Conservation (phyloP, 2,797 vertebrate genomes). For the Karalla daura region DNA sequence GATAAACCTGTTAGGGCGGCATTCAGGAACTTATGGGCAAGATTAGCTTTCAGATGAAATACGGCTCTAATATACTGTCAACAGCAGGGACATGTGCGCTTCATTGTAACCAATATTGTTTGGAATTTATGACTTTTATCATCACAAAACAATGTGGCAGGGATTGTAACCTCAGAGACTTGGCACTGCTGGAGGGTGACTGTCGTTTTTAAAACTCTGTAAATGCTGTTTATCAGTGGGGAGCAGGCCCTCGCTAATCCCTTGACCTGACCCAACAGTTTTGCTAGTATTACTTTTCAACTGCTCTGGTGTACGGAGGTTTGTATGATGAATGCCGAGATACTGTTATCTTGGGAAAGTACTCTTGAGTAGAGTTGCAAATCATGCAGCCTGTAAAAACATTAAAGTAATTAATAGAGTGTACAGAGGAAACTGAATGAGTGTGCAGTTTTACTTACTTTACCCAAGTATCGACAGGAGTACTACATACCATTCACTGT, state of each 20-base stretch:
- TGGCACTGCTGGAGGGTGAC: slow-evolving; percentile 15
- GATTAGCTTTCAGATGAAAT: slow-evolving; percentile 43
- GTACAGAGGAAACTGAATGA: no score
- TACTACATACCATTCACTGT: no score
- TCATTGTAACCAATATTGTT: slow-evolving; percentile 39
- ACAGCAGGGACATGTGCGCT: not conserved
- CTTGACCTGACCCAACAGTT: slow-evolving; percentile 33
- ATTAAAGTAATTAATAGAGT: no score
- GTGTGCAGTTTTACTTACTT: no score
- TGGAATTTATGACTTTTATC: slow-evolving; percentile 35
- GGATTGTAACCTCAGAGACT: slow-evolving; percentile 24
- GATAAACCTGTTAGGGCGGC: slow-evolving; percentile 37
- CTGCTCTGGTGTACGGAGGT: not conserved
- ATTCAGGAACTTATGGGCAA: slow-evolving; percentile 25
- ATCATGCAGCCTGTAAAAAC: no score
- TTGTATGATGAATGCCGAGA: not conserved
- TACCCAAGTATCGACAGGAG: no score
- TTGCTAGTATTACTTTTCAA: slow-evolving; percentile 24
- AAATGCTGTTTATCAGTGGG: slow-evolving; percentile 30
- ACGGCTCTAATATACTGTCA: slow-evolving; percentile 10
- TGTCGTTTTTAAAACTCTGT: slow-evolving; percentile 33
- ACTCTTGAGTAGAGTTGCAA: no score
- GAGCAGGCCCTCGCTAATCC: slow-evolving; percentile 43
- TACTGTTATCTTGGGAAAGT: not conserved
- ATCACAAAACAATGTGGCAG: slow-evolving; percentile 18